Evolutionary conservation across 2,888 invertebrate species (phyloP).

Genomic region (Strigamia maritima): DNA sequence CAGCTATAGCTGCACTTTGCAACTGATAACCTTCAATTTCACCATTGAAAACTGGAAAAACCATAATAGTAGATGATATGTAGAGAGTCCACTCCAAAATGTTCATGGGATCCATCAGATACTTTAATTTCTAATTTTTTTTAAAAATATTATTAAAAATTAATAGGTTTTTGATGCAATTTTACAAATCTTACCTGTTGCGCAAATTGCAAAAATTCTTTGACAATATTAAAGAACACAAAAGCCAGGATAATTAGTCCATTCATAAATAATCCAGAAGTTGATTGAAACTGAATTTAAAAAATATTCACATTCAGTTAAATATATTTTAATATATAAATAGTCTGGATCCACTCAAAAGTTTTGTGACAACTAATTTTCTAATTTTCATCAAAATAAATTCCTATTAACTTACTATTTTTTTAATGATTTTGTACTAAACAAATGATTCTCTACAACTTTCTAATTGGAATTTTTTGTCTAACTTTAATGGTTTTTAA

Average conservation of each 20-base stretch:
- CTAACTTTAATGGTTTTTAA: no score
- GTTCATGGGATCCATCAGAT: constrained; percentile 57
- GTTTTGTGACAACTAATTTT: no score
- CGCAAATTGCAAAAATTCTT: constrained; percentile 52
- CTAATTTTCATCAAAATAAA: no score
- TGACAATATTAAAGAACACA: constrained; percentile 50
- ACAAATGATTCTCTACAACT: no score
- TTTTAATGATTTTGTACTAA: no score
- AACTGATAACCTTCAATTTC: constrained; percentile 47
- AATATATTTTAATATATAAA: no score
- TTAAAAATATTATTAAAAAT: no score
- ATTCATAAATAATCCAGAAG: constrained; percentile 17
- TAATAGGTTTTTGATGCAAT: no score
- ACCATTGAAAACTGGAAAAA: constrained; percentile 61
- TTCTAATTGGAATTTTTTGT: no score
- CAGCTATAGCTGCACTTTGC: constrained; percentile 74
- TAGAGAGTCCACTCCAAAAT: constrained; percentile 76
- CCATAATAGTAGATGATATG: constrained; percentile 69
- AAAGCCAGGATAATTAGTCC: constrained; percentile 45
- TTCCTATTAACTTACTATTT: no score
- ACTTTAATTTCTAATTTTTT: constrained; percentile 48
- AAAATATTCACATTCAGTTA: neutral
- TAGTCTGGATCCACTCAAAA: no score
- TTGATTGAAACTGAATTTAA: constrained; percentile 44
- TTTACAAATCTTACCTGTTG: constrained; percentile 49